Evolutionary conservation across 2,888 invertebrate species (phyloP).

Genomic region (Hydroisotoma schaefferi): DNA sequence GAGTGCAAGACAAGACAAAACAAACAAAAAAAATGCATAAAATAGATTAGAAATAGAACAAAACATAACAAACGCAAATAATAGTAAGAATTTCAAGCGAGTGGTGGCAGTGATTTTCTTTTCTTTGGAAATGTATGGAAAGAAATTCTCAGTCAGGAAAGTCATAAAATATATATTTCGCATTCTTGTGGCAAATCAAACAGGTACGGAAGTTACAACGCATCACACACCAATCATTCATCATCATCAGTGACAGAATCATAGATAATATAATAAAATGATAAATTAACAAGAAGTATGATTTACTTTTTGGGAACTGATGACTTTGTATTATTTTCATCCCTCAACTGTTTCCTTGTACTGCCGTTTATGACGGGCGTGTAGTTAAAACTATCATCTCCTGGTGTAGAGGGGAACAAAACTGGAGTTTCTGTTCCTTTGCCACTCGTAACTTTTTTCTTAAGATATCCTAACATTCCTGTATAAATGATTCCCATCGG

Average conservation of each 20-base stretch:
- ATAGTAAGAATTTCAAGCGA: not conserved
- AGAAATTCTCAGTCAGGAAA: no score
- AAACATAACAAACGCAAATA: conserved; percentile 14
- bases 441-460: conserved; percentile 28
- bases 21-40: conserved; percentile 14
- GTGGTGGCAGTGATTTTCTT: not conserved
- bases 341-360: conserved; percentile 20
- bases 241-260: not conserved
- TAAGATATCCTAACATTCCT: conserved; percentile 43
- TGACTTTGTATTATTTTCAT: conserved; percentile 23
- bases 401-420: conserved; percentile 22
- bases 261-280: not conserved
- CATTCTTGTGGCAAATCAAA: no score
- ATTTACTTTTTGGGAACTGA: conserved; percentile 33
- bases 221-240: no score
- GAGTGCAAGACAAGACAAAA: conserved; percentile 14
- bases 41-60: conserved; percentile 9
- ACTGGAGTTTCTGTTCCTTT: conserved; percentile 28
- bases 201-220: no score
- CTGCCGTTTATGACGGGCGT: conserved; percentile 40
- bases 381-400: conserved; percentile 23
- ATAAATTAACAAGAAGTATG: not conserved
- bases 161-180: no score
- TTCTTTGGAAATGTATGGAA: not conserved
- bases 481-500: not conserved